Evolutionary conservation across 2,888 invertebrate genomes (phyloP).

Genomic region (Tholera decimalis): DNA sequence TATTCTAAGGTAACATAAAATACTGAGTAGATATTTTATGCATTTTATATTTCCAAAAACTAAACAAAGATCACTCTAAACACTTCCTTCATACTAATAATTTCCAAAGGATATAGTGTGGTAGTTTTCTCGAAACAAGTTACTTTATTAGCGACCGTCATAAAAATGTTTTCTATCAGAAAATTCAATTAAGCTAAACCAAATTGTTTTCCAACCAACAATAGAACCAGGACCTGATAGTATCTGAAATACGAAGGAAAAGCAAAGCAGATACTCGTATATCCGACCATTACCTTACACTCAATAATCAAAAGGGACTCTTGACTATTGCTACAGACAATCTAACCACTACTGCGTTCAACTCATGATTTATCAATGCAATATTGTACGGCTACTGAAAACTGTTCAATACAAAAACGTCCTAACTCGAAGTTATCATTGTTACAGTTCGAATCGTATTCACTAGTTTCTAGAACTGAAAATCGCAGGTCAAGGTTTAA

Average conservation of each 20-base stretch:
- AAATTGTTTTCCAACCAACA: neutral
- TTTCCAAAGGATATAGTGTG: too few species aligned
- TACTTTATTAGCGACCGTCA: neutral
- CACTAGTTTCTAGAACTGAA: neutral
- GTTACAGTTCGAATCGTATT: conserved; percentile 6
- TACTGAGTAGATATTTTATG: too few species aligned
- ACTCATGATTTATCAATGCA: conserved; percentile 61
- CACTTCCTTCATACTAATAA: too few species aligned
- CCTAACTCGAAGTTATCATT: neutral
- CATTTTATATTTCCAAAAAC: too few species aligned
- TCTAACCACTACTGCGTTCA: conserved; percentile 44
- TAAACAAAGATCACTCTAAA: too few species aligned
- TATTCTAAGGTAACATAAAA: too few species aligned
- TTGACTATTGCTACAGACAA: conserved; percentile 44
- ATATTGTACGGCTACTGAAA: conserved; percentile 42
- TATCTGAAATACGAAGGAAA: neutral
- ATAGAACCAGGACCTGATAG: neutral
- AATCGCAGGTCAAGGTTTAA: neutral
- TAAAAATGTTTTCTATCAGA: neutral
- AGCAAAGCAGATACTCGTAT: conserved; percentile 5
- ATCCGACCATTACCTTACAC: conserved; percentile 13
- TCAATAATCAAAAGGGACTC: conserved; percentile 49
- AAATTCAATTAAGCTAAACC: neutral
- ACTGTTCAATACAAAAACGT: neutral
- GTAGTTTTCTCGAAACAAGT: neutral